Evolutionary conservation across 2,888 invertebrate genomes (phyloP).

Genomic region (Julus scanicus): DNA sequence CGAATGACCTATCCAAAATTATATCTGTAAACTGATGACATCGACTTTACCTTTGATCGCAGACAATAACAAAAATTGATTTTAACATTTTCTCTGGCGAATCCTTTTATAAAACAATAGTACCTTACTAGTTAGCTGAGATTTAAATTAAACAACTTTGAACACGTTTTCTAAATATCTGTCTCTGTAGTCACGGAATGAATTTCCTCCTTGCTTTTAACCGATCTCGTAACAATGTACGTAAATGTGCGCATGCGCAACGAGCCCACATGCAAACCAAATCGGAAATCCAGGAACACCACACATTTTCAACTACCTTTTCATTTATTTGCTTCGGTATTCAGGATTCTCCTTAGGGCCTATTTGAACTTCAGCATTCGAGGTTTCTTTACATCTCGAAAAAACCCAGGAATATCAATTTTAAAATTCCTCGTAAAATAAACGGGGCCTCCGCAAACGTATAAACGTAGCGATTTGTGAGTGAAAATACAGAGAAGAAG

Average conservation of each 20-base stretch:
- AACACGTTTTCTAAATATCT: too few relatives aligned
- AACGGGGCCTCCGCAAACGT: constrained; percentile 10
- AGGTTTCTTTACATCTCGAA: background rate
- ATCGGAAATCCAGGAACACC: background rate
- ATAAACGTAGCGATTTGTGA: constrained; percentile 40
- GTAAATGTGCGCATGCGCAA: too few relatives aligned
- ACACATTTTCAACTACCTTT: background rate
- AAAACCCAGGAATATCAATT: constrained; percentile 14
- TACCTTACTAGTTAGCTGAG: too few relatives aligned
- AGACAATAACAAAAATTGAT: background rate
- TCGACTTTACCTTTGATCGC: background rate
- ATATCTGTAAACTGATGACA: background rate
- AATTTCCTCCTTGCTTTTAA: too few relatives aligned
- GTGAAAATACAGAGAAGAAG: constrained; percentile 20
- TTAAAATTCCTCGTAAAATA: constrained; percentile 21
- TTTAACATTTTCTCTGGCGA: too few relatives aligned
- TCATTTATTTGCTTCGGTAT: background rate
- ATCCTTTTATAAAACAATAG: too few relatives aligned
- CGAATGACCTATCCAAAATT: background rate
- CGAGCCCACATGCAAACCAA: too few relatives aligned
- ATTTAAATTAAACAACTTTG: too few relatives aligned
- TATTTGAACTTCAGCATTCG: background rate
- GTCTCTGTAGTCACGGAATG: too few relatives aligned
- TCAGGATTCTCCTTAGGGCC: background rate
- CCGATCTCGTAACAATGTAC: too few relatives aligned